Conservation (phyloP, 2,888 invertebrate genomes). For the Phoenoteleia sp. region DNA sequence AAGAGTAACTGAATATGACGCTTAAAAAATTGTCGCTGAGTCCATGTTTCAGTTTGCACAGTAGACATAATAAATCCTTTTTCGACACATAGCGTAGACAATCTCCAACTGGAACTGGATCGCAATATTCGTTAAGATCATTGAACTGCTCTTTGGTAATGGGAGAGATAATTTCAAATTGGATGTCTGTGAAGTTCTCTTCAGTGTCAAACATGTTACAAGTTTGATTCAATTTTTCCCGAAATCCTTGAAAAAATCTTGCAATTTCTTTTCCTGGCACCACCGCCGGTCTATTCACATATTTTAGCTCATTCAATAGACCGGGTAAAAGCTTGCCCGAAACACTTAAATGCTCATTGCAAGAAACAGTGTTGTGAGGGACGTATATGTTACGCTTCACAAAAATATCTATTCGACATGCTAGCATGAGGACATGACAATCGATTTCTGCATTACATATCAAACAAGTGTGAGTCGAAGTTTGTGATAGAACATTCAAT, state of each 20-base stretch:
- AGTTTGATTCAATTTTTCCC: neutral
- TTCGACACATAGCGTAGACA: conserved; percentile 12
- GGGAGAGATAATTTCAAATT: conserved; percentile 7
- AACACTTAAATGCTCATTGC: neutral
- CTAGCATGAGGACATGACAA: too few relatives aligned
- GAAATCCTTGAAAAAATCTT: neutral
- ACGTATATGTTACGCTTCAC: neutral
- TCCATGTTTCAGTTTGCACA: conserved; percentile 45
- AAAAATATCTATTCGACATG: neutral
- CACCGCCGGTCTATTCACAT: neutral
- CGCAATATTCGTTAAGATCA: conserved; percentile 10
- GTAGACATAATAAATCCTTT: conserved; percentile 26
- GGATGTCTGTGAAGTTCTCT: neutral
- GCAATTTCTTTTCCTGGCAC: neutral
- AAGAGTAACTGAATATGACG: conserved; percentile 8
- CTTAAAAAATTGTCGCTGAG: conserved; percentile 25
- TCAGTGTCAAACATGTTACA: neutral
- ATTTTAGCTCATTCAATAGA: neutral
- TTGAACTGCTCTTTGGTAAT: conserved; percentile 18
- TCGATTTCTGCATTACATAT: neutral
- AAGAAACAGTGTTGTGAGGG: neutral
- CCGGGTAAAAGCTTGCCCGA: too few relatives aligned
- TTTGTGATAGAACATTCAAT: conserved; percentile 4
- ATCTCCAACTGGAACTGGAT: conserved; percentile 9
- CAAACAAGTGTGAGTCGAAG: neutral